These are phyloP conservation scores for Dyspetes luteomarginatus DNA, from an alignment of 2,888 invertebrate species.

Conservation along the genomic window DNA sequence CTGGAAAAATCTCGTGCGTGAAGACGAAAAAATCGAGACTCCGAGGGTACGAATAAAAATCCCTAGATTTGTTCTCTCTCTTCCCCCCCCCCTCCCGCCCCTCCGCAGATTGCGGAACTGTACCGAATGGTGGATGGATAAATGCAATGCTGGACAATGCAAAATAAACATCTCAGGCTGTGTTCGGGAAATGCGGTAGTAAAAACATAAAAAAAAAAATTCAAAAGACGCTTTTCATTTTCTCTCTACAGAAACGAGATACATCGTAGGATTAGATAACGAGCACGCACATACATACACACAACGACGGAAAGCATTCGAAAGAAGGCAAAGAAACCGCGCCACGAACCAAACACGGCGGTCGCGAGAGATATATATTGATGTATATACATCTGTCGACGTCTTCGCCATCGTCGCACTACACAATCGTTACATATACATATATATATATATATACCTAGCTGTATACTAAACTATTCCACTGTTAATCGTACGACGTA, in stretches of 20 bases:
- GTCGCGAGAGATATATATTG: not conserved
- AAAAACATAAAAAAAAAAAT: conserved; percentile 21
- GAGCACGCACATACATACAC: not conserved
- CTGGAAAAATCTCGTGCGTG: not conserved
- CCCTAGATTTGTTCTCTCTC: conserved; percentile 27
- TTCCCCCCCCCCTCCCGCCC: conserved; percentile 13
- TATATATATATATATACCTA: conserved; percentile 22
- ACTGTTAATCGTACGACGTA: conserved; percentile 57
- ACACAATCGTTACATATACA: conserved; percentile 9
- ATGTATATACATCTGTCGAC: not conserved
- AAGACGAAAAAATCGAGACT: conserved; percentile 1
- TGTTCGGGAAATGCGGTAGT: not conserved
- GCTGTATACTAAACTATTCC: conserved; percentile 46
- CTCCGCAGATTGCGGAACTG: conserved; percentile 22
- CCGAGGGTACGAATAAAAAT: conserved; percentile 19
- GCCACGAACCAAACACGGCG: conserved; percentile 35
- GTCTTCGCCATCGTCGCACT: not conserved
- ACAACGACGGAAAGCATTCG: conserved; percentile 21
- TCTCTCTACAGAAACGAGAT: too few relatives aligned
- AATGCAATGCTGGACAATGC: not conserved
- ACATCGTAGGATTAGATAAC: conserved; percentile 40
- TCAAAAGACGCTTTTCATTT: too few relatives aligned
- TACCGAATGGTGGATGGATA: not conserved
- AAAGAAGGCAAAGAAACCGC: conserved; percentile 8
- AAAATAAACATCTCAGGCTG: not conserved